These are phyloP conservation scores for Drosophila ohnishii DNA, from an alignment of 1,140 invertebrate species.

Conservation along the genomic window DNA sequence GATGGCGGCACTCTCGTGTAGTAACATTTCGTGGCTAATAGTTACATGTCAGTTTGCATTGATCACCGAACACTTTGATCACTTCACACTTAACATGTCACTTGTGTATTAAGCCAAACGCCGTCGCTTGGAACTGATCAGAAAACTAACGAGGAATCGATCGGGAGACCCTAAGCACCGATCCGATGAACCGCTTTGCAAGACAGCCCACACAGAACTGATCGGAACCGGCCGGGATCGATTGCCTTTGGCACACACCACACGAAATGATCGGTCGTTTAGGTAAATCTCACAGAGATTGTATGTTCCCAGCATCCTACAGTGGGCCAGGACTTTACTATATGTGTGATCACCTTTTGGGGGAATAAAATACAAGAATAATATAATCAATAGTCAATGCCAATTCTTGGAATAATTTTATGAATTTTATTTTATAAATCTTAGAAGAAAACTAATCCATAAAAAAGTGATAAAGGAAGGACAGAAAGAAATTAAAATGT, in stretches of 20 bases:
- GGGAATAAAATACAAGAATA: too few species aligned
- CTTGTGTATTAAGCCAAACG: constrained; percentile 19
- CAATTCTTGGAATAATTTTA: too few species aligned
- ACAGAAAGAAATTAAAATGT: not conserved
- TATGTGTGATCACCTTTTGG: not conserved
- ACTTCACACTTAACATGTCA: not conserved
- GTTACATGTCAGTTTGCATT: constrained; percentile 10
- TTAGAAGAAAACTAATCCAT: not conserved
- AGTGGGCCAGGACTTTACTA: constrained; percentile 39
- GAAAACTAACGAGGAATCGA: constrained; percentile 4
- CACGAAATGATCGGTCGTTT: constrained; percentile 50
- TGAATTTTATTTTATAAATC: too few species aligned
- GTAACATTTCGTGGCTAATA: constrained; percentile 58
- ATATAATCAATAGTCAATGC: too few species aligned
- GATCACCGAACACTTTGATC: constrained; percentile 7
- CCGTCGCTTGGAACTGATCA: constrained; percentile 48
- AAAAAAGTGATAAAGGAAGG: not conserved
- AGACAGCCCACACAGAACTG: constrained; percentile 80
- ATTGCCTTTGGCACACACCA: constrained; percentile 62
- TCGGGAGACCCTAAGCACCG: constrained; percentile 11
- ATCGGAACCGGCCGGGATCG: constrained; percentile 63
- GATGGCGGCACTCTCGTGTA: constrained; percentile 56
- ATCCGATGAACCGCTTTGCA: constrained; percentile 56
- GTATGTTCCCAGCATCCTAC: constrained; percentile 32
- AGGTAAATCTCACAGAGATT: constrained; percentile 66